Percentiles rank a stretch among this genome's conserved stretches.
Evolutionary conservation across 2,797 vertebrate genomes (phyloP).

Genomic region (Octomys mimax): DNA sequence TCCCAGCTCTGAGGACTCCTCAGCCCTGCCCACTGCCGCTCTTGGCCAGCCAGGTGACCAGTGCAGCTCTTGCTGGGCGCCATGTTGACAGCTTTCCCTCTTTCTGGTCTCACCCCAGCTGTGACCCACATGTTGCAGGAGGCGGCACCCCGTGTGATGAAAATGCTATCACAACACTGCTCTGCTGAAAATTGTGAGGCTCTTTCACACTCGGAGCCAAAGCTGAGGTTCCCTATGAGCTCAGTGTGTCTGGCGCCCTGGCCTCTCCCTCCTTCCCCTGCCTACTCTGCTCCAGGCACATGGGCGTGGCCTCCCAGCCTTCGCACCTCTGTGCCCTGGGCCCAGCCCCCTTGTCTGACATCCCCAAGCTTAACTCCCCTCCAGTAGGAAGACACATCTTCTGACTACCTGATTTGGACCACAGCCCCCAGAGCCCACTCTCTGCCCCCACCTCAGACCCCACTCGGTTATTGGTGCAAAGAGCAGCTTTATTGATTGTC

Average conservation of each 20-base stretch:
- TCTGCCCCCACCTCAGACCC: background rate
- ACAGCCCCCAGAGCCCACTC: background rate
- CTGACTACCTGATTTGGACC: background rate
- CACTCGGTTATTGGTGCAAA: background rate
- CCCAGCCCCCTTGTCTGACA: background rate
- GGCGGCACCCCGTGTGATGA: background rate
- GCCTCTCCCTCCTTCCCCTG: too few relatives aligned
- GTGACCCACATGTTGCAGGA: background rate
- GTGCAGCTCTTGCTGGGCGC: background rate
- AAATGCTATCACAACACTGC: background rate
- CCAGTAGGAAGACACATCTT: background rate
- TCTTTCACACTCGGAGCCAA: background rate
- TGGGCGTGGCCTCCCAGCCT: accelerated
- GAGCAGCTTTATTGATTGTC: background rate
- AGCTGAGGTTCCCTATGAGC: background rate
- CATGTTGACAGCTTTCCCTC: background rate
- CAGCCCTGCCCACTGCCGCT: background rate
- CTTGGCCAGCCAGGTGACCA: background rate
- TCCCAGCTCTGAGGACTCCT: background rate
- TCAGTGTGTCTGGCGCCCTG: accelerated
- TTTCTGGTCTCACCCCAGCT: background rate
- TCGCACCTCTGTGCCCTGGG: accelerated
- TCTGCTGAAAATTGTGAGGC: background rate
- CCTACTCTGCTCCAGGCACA: background rate
- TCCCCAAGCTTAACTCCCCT: background rate